Evolutionary conservation across 2,113 vertebrate species (phyloP).

Genomic region (Pteropus alecto): DNA sequence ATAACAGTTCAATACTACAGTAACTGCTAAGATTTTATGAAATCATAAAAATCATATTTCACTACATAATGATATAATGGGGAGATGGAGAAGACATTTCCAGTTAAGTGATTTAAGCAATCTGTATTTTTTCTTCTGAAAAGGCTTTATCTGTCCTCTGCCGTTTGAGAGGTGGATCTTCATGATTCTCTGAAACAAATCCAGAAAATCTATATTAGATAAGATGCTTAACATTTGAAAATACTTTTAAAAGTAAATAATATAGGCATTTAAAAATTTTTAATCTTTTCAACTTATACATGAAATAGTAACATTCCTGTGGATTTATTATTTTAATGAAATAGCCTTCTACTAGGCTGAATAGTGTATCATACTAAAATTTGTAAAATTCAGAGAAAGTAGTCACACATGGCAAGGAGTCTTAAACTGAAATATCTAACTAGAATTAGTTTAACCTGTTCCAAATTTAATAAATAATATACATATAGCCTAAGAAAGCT

Average conservation of each 20-base stretch:
- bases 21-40: conserved; percentile 21
- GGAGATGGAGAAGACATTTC: background rate
- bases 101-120: conserved; percentile 34
- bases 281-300: background rate
- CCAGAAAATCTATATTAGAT: conserved; percentile 59
- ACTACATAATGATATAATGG: background rate
- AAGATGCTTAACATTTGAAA: conserved; percentile 36
- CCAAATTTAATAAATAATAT: background rate
- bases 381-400: background rate
- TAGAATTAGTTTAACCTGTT: background rate
- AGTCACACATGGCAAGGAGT: conserved; percentile 20
- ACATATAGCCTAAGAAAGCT: conserved; percentile 15
- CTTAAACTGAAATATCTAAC: background rate
- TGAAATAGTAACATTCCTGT: background rate
- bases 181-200: conserved; percentile 81
- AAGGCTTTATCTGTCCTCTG: conserved; percentile 67
- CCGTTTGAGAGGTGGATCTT: conserved; percentile 89
- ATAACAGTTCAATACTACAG: background rate
- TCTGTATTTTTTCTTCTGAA: conserved; percentile 60
- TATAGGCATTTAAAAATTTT: conserved; percentile 39
- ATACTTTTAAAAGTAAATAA: background rate
- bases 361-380: background rate
- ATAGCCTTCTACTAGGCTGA: background rate
- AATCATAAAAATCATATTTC: background rate
- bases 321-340: conserved; percentile 36